Base-by-base conservation (phyloP, 2,113 vertebrate species). In the Gallinago jamesoni region DNA sequence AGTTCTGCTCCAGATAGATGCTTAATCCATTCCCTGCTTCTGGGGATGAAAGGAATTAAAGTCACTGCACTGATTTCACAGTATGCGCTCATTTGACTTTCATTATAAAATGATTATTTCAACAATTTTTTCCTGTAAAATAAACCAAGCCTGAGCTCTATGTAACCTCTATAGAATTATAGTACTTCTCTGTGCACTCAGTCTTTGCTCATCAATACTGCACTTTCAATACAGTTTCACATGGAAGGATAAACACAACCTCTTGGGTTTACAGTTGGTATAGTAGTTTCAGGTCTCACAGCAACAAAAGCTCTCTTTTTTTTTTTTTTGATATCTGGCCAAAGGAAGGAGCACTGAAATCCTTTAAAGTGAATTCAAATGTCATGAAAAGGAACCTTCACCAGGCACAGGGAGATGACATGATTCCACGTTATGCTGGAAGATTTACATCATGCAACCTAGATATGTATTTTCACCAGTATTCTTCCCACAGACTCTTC, bases 1-100 rank as follows among this genome's bases (percentile, higher is more conserved):
- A 69, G 87, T 93, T 96, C 96, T 92, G 84, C 91, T 62, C 93
- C 73, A 96, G 89, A 95, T 91, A 96, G 86, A 97, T 80, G 68
- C 89, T 97, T 97, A 97, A 97, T 95, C 93, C 87, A 91, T 88
- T 92, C 60, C 25, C 31, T 93, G 93, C 95, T 97, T 95, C 91
- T 59, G 60, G 67, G 78, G 87, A 97, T 97, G 87, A 98, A 97
- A 96, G 82, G 68, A 97, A 96, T 97, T 94, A 92, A 52, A 85
- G 66, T 90, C 83, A 69, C 76, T 80, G 93, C 57, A 94, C 63
- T 87, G 84, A 97, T 98, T 96, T 94, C 95, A 96, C 93, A 89
- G 95, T 97, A 94, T 57, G 87, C 70, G 93, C 75, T 91, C 90
- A 93, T 97, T 97, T 96, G 79, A 92, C 73, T 97, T 96, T 91